Percentiles rank a stretch among this genome's conserved stretches.
These are phyloP conservation scores for Cydia pomonella DNA, from an alignment of 1,140 invertebrate species.

Conservation along the genomic window DNA sequence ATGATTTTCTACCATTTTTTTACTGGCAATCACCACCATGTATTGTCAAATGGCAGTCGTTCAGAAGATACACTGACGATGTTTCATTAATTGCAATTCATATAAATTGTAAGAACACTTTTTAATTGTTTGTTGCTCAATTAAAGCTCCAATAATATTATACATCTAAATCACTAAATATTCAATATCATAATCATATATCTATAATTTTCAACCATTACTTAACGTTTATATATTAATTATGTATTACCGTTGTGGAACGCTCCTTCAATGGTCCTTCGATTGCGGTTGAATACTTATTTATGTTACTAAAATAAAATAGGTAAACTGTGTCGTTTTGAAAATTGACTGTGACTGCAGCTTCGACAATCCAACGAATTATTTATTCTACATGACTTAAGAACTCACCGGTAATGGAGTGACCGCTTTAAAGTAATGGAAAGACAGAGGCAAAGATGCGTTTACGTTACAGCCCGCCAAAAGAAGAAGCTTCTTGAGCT, in stretches of 20 bases:
- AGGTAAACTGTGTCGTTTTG: background rate
- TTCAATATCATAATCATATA: too few relatives aligned
- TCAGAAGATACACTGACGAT: background rate
- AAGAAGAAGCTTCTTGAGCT: slow-evolving; percentile 71
- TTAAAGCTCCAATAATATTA: too few relatives aligned
- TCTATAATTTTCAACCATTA: background rate
- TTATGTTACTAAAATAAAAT: background rate
- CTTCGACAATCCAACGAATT: background rate
- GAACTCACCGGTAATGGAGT: background rate
- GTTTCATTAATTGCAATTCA: too few relatives aligned
- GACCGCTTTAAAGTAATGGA: slow-evolving; percentile 40
- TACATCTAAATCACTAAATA: too few relatives aligned
- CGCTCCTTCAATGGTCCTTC: background rate
- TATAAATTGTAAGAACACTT: too few relatives aligned
- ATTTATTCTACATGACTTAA: background rate
- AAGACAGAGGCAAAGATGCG: slow-evolving; percentile 49
- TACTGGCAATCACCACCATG: background rate
- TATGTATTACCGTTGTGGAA: background rate
- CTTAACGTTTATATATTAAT: background rate
- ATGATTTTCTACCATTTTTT: background rate
- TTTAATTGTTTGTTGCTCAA: too few relatives aligned
- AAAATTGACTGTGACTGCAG: background rate
- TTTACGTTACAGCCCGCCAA: slow-evolving; percentile 63
- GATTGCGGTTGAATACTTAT: background rate
- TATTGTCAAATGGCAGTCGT: background rate